A percentile compares a stretch with the other conserved stretches of the same genome.
Conservation (phyloP, 92 coral and sea anemone species). For the Pocillopora grandis region DNA sequence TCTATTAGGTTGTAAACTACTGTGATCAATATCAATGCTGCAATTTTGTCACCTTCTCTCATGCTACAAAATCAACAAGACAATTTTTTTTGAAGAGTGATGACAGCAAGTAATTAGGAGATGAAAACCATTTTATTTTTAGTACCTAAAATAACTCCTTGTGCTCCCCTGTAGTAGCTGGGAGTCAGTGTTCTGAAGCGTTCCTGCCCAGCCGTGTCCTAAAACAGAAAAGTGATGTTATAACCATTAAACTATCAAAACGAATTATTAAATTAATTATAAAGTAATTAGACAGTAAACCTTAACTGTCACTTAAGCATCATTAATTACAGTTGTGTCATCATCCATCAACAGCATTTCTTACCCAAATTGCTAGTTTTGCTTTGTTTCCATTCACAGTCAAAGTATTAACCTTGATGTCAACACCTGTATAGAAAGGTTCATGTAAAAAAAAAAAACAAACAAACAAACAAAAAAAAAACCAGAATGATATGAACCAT, state of each 20-base stretch:
- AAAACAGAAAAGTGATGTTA: neutral
- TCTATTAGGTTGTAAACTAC: too few species aligned
- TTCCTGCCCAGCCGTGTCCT: constrained; percentile 99
- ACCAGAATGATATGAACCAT: too few species aligned
- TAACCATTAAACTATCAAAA: too few species aligned
- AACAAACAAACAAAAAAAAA: too few species aligned
- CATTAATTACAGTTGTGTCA: too few species aligned
- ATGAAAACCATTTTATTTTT: constrained; percentile 9
- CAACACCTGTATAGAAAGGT: constrained; percentile 62
- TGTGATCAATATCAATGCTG: too few species aligned
- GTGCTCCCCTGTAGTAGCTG: constrained; percentile 98
- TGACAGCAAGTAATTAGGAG: too few species aligned
- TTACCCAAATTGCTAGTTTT: constrained; percentile 97
- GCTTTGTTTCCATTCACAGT: constrained; percentile 92
- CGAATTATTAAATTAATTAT: neutral
- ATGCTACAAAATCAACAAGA: too few species aligned
- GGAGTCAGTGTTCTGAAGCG: constrained; percentile 95
- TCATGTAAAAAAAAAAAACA: too few species aligned
- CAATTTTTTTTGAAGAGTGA: too few species aligned
- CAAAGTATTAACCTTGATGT: constrained; percentile 90
- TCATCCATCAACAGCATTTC: neutral
- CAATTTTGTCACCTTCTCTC: too few species aligned
- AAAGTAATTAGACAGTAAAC: neutral
- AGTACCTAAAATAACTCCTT: constrained; percentile 59
- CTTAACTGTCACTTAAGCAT: too few species aligned